Percentiles rank a stretch among this genome's conserved stretches.
Evolutionary conservation across 2,888 invertebrate species (phyloP).

Genomic region (Trichogramma evanescens): DNA sequence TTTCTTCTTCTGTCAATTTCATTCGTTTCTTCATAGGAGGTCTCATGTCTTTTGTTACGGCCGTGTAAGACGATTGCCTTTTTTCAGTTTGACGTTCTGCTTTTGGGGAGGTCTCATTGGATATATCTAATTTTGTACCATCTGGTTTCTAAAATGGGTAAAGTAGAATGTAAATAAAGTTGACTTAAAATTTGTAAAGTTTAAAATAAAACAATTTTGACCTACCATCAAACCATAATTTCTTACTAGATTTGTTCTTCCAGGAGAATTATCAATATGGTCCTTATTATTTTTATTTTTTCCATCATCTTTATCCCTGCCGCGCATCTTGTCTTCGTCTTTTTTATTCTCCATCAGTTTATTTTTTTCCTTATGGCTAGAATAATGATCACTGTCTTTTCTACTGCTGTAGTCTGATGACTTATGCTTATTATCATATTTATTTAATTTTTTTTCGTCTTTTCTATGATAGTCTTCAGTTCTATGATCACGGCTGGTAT

Average conservation of each 20-base stretch:
- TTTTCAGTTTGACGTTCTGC: slow-evolving; percentile 2
- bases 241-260: too few species aligned
- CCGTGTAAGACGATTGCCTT: slow-evolving; percentile 2
- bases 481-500: too few species aligned
- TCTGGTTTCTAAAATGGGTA: slow-evolving; percentile 31
- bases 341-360: slow-evolving; percentile 9
- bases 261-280: too few species aligned
- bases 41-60: slow-evolving; percentile 30
- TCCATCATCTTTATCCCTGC: too few species aligned
- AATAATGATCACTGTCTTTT: too few species aligned
- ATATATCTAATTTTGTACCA: slow-evolving; percentile 26
- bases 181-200: slow-evolving; percentile 4
- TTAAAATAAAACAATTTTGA: not conserved
- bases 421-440: not conserved
- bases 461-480: not conserved
- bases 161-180: slow-evolving; percentile 3
- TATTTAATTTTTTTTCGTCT: slow-evolving; percentile 7
- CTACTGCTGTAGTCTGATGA: not conserved
- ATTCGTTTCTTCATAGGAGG: slow-evolving; percentile 33
- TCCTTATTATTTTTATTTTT: too few species aligned
- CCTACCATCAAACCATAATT: slow-evolving; percentile 33
- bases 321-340: slow-evolving; percentile 2
- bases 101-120: slow-evolving; percentile 8
- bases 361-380: slow-evolving; percentile 1
- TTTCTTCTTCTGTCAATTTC: slow-evolving; percentile 57